A percentile compares a stretch with the other conserved stretches of the same genome.
phyloP scores from a whole-genome alignment of 37 sponge, comb jelly and placozoan species.

The Oopsacas minuta region DNA sequence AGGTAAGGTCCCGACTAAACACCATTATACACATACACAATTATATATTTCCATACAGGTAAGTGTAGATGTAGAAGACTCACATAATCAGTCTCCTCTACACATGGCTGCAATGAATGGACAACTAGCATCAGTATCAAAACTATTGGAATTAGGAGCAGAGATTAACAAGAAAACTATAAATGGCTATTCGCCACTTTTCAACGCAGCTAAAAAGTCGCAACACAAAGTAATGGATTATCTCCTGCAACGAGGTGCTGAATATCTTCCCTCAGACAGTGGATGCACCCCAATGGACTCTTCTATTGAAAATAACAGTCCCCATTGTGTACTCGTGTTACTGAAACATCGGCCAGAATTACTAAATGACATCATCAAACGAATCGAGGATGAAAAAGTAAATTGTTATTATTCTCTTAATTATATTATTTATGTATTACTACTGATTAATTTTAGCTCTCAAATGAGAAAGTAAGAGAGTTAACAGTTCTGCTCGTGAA shows the following conservation, averaged over 20 bases:
- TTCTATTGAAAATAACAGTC: background rate
- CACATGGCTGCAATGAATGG: constrained; percentile 85
- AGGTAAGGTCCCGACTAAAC: no score
- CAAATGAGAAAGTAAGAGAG: background rate
- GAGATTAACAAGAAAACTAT: constrained; percentile 39
- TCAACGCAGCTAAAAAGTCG: constrained; percentile 59
- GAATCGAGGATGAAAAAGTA: background rate
- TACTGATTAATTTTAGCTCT: background rate
- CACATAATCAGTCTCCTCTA: constrained; percentile 66
- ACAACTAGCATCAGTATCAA: constrained; percentile 32
- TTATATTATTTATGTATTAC: background rate
- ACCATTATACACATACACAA: background rate
- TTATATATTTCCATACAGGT: background rate
- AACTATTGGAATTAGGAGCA: constrained; percentile 56
- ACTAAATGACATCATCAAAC: background rate
- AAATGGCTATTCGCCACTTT: constrained; percentile 61
- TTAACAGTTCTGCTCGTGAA: background rate
- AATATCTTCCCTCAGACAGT: background rate
- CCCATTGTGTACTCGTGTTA: background rate
- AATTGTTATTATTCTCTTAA: background rate
- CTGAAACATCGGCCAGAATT: background rate
- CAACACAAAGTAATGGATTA: background rate
- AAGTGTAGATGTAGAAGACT: constrained; percentile 38
- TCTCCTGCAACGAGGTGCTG: background rate
- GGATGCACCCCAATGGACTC: background rate